Evolutionary conservation across 2,797 vertebrate genomes (phyloP).

Genomic region (Rhinoraja longicauda): DNA sequence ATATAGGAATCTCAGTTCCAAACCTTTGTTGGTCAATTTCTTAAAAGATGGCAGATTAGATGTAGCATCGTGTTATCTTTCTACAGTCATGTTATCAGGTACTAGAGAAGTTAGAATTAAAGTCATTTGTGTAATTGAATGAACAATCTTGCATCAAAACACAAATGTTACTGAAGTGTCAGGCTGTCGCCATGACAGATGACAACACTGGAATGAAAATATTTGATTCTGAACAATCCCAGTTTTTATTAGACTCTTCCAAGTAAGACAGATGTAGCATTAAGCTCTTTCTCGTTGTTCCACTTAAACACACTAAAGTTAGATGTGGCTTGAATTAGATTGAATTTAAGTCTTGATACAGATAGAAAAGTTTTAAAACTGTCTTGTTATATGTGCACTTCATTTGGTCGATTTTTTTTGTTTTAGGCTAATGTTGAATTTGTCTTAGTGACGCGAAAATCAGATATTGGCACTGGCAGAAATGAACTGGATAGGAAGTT

Average conservation of each 20-base stretch:
- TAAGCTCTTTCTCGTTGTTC: neutral
- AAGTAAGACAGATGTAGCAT: neutral
- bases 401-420: neutral
- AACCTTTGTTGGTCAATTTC: neutral
- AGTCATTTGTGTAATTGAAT: neutral
- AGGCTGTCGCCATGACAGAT: neutral
- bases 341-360: neutral
- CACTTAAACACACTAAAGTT: neutral
- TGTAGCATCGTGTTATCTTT: neutral
- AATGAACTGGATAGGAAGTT: neutral
- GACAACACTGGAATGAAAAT: neutral
- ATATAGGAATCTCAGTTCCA: neutral
- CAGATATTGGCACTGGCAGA: neutral
- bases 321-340: neutral
- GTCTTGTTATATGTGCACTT: neutral
- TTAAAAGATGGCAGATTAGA: neutral
- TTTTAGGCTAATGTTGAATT: slow-evolving; percentile 23
- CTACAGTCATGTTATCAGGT: neutral
- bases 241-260: neutral
- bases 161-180: neutral
- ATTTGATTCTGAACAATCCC: neutral
- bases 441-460: slow-evolving; percentile 18
- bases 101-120: neutral
- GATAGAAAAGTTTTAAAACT: neutral
- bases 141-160: neutral